Conservation (phyloP, 2,113 vertebrate genomes). For the Mirounga angustirostris region DNA sequence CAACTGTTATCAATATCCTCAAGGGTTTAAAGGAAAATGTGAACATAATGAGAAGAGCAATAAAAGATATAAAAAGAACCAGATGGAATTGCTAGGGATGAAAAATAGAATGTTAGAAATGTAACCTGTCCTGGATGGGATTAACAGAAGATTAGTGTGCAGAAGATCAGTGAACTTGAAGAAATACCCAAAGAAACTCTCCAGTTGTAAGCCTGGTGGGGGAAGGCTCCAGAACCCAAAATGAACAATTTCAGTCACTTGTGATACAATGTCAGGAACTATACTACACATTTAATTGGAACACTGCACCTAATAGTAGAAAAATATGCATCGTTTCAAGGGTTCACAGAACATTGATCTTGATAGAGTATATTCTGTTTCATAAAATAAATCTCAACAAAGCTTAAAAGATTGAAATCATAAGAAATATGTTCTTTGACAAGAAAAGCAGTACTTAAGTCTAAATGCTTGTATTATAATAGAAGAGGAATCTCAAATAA, state of each 20-base stretch:
- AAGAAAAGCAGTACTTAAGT: not conserved
- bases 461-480: not conserved
- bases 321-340: not conserved
- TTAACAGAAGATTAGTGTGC: not conserved
- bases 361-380: not conserved
- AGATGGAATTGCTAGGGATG: not conserved
- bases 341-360: not conserved
- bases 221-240: not conserved
- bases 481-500: not conserved
- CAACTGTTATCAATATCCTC: not conserved
- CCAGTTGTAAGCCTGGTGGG: not conserved
- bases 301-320: not conserved
- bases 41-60: not conserved
- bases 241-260: not conserved
- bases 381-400: not conserved
- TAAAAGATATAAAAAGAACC: not conserved
- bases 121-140: not conserved
- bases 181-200: not conserved
- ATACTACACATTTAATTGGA: not conserved
- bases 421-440: not conserved
- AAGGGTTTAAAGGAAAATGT: constrained; percentile 4
- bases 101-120: not conserved
- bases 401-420: not conserved
- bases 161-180: not conserved
- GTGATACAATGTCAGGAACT: not conserved